phyloP scores from a whole-genome alignment of 1,140 invertebrate species.

The Penaeus vannamei region DNA sequence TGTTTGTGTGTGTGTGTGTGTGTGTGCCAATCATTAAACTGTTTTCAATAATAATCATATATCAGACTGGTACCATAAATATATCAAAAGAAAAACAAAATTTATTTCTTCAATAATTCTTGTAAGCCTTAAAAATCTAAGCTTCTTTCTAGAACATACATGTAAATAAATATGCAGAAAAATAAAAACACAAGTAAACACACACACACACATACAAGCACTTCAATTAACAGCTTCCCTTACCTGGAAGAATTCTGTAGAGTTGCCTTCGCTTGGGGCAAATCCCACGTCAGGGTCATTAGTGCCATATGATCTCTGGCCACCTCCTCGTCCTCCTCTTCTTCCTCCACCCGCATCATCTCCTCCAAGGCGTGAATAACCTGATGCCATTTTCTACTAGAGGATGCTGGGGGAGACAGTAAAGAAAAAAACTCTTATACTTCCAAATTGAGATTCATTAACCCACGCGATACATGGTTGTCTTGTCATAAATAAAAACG shows the following conservation, averaged over 20 bases:
- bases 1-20: no score
- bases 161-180: not conserved
- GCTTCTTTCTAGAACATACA: no score
- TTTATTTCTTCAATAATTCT: no score
- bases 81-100: no score
- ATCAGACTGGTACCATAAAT: no score
- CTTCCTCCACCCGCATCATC: not conserved
- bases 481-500: no score
- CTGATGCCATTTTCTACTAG: constrained; percentile 38
- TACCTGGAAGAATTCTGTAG: constrained; percentile 54
- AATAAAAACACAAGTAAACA: not conserved
- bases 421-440: no score
- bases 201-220: not conserved
- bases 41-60: no score
- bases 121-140: no score
- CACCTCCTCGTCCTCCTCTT: not conserved
- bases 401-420: not conserved
- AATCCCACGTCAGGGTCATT: constrained; percentile 34
- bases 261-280: constrained; percentile 32
- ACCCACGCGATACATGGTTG: no score
- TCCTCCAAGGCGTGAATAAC: constrained; percentile 21
- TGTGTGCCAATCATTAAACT: no score
- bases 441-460: no score
- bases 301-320: constrained; percentile 36
- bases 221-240: not conserved